Evolutionary conservation across 2,797 vertebrate species (phyloP), one percentile per base, ranked within the genome.

Genomic region (Diplodus puntazzo): DNA sequence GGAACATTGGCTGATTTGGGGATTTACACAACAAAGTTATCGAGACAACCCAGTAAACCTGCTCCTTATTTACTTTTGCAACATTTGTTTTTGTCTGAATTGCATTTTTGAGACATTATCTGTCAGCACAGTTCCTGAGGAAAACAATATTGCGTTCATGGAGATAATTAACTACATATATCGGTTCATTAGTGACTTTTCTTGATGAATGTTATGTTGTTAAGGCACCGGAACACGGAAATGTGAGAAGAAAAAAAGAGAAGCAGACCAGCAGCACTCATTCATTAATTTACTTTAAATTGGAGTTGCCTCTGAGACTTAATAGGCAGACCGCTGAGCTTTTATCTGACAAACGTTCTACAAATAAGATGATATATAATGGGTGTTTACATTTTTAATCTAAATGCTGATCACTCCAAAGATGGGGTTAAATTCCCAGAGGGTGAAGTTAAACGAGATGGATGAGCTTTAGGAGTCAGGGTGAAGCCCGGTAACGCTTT

Each of bases 381-480:
- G 5, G 61, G 67, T 80, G 82, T 89, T 90, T 87, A 86, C 69
- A 69, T 86, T 89, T 90, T 81, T 84, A 90, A 91, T 93, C 76
- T 91, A 91, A 90, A 93, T 92, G 89, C 87, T 90, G 83, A 92
- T 90, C 75, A 62, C 76, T 67, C n/a, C 58, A 62, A 81, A 76
- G 69, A 80, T 63, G 66, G 50, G 74, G 23, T 66, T 68, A n/a
- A 69, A 59, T 25, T 82, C 85, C 85, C 81, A 16, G 12, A 69
- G 72, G 76, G 74, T 62, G 11, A 67, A 53, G 25, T 59, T 83
- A 87, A 91, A 82, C 16, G 10, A 84, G 85, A 92, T 84, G 68
- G 81, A 94, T 91, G 81, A 83, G 83, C 76, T 83, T 66, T 63
- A 60, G 23, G 65, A 67, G 63, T 52, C 20, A 53, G 34, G 64